Base-by-base conservation (phyloP, 53 echinoderm and acorn worm genomes). In the Apostichopus leukothele region DNA sequence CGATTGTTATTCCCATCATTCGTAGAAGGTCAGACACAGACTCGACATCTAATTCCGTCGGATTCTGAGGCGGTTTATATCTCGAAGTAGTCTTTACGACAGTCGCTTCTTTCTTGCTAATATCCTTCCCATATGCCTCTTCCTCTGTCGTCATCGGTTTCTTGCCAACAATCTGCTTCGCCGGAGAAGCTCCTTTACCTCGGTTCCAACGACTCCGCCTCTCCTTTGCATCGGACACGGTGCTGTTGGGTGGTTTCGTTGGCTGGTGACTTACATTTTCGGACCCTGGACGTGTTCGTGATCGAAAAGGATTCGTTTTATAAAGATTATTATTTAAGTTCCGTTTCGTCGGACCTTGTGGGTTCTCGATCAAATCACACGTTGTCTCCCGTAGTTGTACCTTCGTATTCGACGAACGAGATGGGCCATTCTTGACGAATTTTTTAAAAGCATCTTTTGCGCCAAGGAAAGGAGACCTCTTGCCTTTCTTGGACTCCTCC, bases 1-100 rank as follows among this genome's bases (percentile, higher is more conserved):
- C 90, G 51, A 90, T 26, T 6, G 61, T 74, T 71, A 93, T 76
- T 18, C 93, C 91, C 14, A 89, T 51, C 26, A 63, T 51, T 14
- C 89, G 80, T 13, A 87, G 75, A 12, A 59, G 21, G 9, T 87
- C 73, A 51, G 88, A 73, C 55, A 75, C 75, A 50, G 88, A 87
- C 21, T 87, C 88, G 13, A 87, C 75, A 26, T 87, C 88, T 7
- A 75, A 23, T 14, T 87, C 88, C 20, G 88, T 87, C 19, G 88
- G 88, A 55, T 87, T 87, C 74, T 87, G 88, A 54, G 88, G 52
- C 3, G 88, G 88, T 20, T 87, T 87, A 52, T n/a, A 52, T 75
- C 54, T 75, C 52, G 88, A 74, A 21, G 20, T 73, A 9, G 52
- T 50, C 21, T 87, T 87, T 1, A 66, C 66, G 11, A 63, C 66